These are phyloP conservation scores for Ernsta delagoae DNA, from an alignment of 2,888 invertebrate species.

Conservation along the genomic window DNA sequence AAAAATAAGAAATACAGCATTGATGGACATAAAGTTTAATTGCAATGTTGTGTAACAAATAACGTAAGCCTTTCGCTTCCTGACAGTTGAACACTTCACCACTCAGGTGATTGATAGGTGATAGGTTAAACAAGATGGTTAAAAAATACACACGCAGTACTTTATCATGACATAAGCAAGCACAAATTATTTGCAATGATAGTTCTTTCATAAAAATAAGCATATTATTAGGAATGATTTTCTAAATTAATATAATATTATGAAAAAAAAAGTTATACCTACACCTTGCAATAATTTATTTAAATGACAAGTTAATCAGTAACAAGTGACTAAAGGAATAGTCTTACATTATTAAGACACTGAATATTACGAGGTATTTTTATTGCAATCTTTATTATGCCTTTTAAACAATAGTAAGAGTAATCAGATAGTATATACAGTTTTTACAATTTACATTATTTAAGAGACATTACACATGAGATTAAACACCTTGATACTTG, in stretches of 20 bases:
- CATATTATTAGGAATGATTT: no score
- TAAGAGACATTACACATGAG: not conserved
- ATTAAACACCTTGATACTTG: constrained; percentile 48
- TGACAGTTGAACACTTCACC: no score
- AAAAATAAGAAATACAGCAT: not conserved
- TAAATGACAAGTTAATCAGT: not conserved
- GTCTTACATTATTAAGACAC: not conserved
- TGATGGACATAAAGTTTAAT: not conserved
- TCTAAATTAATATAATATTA: no score
- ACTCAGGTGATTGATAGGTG: not conserved
- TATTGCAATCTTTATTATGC: constrained; percentile 1
- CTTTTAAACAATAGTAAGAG: not conserved
- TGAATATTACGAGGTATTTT: not conserved
- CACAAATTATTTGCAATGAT: no score
- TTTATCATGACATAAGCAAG: no score
- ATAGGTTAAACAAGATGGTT: not conserved
- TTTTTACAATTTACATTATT: constrained; percentile 11
- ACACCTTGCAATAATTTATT: no score
- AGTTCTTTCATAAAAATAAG: no score
- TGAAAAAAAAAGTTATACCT: not conserved
- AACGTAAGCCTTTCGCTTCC: not conserved
- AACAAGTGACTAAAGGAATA: constrained; percentile 2
- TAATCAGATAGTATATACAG: not conserved
- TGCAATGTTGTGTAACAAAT: not conserved
- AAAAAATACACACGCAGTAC: not conserved